A percentile compares a stretch with the other conserved stretches of the same genome.
Evolutionary conservation across 2,797 vertebrate genomes (phyloP).

Genomic region (Karalla daura): DNA sequence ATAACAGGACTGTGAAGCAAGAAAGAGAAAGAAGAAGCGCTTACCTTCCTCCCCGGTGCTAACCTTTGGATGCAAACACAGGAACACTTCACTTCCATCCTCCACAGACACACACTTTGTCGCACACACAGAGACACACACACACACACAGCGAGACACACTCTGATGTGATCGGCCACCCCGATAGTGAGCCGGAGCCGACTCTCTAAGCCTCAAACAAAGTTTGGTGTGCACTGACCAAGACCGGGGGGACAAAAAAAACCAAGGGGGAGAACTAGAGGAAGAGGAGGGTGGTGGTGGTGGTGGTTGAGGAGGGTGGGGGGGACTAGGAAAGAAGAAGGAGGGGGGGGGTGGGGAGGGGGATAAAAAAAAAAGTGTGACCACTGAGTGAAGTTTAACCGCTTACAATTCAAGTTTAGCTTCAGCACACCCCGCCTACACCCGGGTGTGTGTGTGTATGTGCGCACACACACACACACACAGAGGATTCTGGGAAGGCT

Average conservation of each 20-base stretch:
- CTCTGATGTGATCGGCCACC: constrained; percentile 75
- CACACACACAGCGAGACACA: constrained; percentile 25
- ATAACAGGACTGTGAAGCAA: constrained; percentile 17
- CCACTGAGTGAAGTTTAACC: constrained; percentile 81
- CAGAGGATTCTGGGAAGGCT: constrained; percentile 77
- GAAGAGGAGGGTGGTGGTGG: too few relatives aligned
- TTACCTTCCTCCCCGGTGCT: constrained; percentile 56
- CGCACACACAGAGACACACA: constrained; percentile 28
- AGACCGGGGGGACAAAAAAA: constrained; percentile 65
- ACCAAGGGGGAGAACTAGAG: constrained; percentile 40
- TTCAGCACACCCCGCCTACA: constrained; percentile 75
- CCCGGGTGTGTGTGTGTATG: constrained; percentile 64
- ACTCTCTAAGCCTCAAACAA: constrained; percentile 83
- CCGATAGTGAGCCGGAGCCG: constrained; percentile 63
- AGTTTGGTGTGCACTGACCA: constrained; percentile 83
- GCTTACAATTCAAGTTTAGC: constrained; percentile 81
- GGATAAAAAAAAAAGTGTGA: constrained; percentile 69
- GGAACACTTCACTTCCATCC: constrained; percentile 47
- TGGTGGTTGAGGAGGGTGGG: constrained; percentile 48
- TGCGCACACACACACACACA: constrained; percentile 66
- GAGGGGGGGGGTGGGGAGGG: constrained; percentile 49
- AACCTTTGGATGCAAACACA: constrained; percentile 60
- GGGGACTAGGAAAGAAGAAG: constrained; percentile 53
- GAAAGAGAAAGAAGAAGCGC: constrained; percentile 20
- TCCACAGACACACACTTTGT: constrained; percentile 25